Evolutionary conservation across 2,797 vertebrate species (phyloP).

Genomic region (Sebastes itinus): DNA sequence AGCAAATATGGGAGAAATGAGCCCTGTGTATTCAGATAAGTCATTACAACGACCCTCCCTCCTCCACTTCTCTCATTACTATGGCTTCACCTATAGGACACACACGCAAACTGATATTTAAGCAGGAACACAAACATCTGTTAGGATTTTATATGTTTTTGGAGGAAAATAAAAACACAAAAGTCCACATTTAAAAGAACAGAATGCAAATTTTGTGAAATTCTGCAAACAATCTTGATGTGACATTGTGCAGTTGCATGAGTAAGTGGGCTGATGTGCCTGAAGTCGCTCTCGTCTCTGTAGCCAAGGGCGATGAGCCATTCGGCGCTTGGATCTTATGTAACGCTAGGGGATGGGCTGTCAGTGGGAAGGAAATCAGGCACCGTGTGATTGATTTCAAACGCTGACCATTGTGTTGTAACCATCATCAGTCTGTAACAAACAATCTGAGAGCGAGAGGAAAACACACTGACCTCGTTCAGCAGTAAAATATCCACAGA

Average conservation of each 20-base stretch:
- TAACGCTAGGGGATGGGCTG: conserved; percentile 63
- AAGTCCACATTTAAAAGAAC: neutral
- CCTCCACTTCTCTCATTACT: conserved; percentile 11
- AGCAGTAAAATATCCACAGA: conserved; percentile 69
- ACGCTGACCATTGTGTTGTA: conserved; percentile 37
- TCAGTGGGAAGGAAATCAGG: conserved; percentile 64
- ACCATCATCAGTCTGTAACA: conserved; percentile 33
- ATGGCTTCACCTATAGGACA: conserved; percentile 7
- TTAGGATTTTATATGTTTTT: neutral
- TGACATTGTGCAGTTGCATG: conserved; percentile 73
- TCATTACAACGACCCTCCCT: neutral
- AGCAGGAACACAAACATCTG: neutral
- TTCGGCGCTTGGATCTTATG: conserved; percentile 67
- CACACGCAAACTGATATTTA: conserved; percentile 10
- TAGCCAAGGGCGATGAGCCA: conserved; percentile 65
- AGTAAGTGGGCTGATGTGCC: conserved; percentile 69
- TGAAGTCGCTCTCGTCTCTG: conserved; percentile 66
- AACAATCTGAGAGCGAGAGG: conserved; percentile 37
- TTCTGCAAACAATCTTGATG: conserved; percentile 47
- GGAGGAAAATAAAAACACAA: neutral
- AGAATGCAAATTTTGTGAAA: neutral
- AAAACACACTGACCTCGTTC: conserved; percentile 64
- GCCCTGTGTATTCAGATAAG: conserved; percentile 10
- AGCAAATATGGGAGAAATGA: conserved; percentile 52
- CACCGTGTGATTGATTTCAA: conserved; percentile 70